A percentile compares a stretch with the other conserved stretches of the same genome.
phyloP scores from a whole-genome alignment of 2,888 invertebrate genomes.

The Dendrolimus houi region DNA sequence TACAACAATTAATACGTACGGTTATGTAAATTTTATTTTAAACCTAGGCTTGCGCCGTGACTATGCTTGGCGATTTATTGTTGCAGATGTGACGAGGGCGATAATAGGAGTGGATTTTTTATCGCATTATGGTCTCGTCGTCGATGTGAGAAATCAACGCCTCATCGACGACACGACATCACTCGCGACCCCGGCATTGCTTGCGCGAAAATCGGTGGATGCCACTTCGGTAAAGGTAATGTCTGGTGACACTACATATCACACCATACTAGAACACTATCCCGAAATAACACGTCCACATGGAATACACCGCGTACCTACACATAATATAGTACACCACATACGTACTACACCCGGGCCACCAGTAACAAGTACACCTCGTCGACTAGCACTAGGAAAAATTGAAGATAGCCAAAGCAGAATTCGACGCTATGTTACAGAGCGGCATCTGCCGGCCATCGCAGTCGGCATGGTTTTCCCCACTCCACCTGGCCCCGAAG shows the following conservation, averaged over 20 bases:
- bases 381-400: conserved; percentile 3
- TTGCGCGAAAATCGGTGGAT: neutral
- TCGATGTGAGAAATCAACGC: conserved; percentile 5
- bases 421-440: neutral
- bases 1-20: conserved; percentile 18
- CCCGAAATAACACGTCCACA: conserved; percentile 2
- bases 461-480: conserved; percentile 8
- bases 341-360: conserved; percentile 3
- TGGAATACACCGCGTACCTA: neutral
- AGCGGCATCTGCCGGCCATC: conserved; percentile 4
- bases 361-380: conserved; percentile 1
- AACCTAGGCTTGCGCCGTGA: conserved; percentile 12
- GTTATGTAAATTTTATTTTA: conserved; percentile 7
- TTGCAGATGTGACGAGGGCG: conserved; percentile 30
- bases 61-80: conserved; percentile 27
- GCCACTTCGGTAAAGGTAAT: conserved; percentile 3
- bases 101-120: conserved; percentile 17
- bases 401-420: neutral
- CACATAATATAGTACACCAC: conserved; percentile 2
- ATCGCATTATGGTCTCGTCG: conserved; percentile 5
- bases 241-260: conserved; percentile 1
- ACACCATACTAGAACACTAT: conserved; percentile 1
- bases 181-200: conserved; percentile 1
- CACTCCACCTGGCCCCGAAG: conserved; percentile 9
- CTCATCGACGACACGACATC: conserved; percentile 4